Evolutionary conservation across 2,797 vertebrate genomes (phyloP).

Genomic region (Psittacula echo): DNA sequence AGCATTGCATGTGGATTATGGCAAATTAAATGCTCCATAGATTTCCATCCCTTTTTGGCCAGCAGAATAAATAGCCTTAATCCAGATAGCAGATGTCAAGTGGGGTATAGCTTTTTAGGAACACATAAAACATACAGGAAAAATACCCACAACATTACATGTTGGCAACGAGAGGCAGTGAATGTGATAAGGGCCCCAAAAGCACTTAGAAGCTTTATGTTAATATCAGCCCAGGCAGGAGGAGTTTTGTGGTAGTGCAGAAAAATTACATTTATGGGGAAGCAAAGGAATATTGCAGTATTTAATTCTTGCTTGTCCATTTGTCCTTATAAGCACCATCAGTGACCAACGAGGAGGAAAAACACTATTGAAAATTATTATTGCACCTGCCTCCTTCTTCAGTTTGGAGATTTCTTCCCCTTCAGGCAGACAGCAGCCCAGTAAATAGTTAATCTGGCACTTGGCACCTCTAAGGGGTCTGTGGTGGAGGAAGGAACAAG

Average conservation of each 20-base stretch:
- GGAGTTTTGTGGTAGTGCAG: not conserved
- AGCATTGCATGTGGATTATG: not conserved
- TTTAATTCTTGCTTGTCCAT: not conserved
- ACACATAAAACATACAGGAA: slow-evolving; percentile 9
- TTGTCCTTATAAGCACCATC: not conserved
- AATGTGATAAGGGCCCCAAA: not conserved
- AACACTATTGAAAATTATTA: not conserved
- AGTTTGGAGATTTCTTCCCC: not conserved
- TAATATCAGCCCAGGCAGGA: not conserved
- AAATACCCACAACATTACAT: not conserved
- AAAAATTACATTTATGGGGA: not conserved
- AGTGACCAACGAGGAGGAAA: not conserved
- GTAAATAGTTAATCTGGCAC: slow-evolving; percentile 4
- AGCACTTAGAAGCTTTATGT: not conserved
- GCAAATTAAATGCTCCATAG: not conserved
- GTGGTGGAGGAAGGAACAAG: slow-evolving; percentile 50
- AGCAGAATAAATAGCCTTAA: not conserved
- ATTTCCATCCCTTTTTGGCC: not conserved
- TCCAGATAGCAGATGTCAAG: slow-evolving; percentile 41
- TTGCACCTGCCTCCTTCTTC: not conserved
- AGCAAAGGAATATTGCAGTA: not conserved
- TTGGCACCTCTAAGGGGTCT: not conserved
- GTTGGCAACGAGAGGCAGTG: not conserved
- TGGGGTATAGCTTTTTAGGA: not conserved
- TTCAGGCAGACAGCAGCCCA: not conserved